These are phyloP conservation scores for Aphaenogaster rudis DNA, from an alignment of 1,140 invertebrate genomes.

Conservation along the genomic window DNA sequence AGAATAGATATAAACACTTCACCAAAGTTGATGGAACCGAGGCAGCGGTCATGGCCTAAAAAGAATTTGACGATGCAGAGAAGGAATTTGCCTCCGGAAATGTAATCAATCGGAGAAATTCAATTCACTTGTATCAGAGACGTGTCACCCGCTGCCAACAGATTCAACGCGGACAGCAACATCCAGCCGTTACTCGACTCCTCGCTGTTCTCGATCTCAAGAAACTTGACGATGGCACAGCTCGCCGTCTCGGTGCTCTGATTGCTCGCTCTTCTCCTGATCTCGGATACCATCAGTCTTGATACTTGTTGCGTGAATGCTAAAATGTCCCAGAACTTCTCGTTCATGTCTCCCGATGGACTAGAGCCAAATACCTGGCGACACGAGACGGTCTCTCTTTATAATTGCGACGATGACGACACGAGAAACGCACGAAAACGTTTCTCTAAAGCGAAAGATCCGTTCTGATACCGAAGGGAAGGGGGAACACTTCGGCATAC, in stretches of 20 bases:
- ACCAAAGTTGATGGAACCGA: conserved; percentile 98
- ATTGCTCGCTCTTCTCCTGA: conserved; percentile 96
- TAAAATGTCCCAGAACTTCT: conserved; percentile 97
- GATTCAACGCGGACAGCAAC: conserved; percentile 96
- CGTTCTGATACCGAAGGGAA: not conserved
- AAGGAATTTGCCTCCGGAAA: not conserved
- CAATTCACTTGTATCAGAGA: conserved; percentile 90
- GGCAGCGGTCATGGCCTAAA: conserved; percentile 97
- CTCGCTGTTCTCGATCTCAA: conserved; percentile 97
- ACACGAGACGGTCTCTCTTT: not conserved
- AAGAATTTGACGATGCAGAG: conserved; percentile 23
- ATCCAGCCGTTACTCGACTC: conserved; percentile 99
- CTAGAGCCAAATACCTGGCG: conserved; percentile 95
- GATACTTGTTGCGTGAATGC: conserved; percentile 98
- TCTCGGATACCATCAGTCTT: conserved; percentile 97
- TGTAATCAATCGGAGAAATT: conserved; percentile 77
- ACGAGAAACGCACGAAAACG: not conserved
- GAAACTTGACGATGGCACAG: conserved; percentile 97
- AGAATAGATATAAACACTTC: conserved; percentile 99
- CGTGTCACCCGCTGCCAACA: conserved; percentile 94
- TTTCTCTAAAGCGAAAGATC: not conserved
- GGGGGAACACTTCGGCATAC: not conserved
- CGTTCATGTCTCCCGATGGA: conserved; percentile 96
- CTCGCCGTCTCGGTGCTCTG: conserved; percentile 98
- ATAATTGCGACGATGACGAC: not conserved